These are phyloP conservation scores for Magallana angulata DNA, from an alignment of 1,140 invertebrate species.

Conservation along the genomic window DNA sequence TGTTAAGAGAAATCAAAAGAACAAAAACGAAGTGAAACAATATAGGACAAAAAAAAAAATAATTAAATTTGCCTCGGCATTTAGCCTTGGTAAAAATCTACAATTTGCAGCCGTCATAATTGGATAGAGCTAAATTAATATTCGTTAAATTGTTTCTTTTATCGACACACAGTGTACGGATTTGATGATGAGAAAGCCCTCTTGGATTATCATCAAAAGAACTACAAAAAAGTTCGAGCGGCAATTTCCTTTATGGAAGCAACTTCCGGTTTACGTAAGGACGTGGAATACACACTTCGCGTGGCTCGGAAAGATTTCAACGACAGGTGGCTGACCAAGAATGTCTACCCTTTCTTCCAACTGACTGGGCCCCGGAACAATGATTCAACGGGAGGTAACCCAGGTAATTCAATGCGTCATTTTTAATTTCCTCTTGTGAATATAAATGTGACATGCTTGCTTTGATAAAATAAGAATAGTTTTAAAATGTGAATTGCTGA, in stretches of 20 bases:
- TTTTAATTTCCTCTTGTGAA: no score
- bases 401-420: constrained; percentile 78
- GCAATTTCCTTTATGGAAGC: constrained; percentile 52
- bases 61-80: no score
- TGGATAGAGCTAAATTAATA: no score
- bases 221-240: constrained; percentile 31
- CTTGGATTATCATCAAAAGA: constrained; percentile 66
- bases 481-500: no score
- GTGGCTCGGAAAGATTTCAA: constrained; percentile 71
- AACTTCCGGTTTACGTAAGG: constrained; percentile 46
- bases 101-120: no score
- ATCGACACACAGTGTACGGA: constrained; percentile 59
- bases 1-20: no score
- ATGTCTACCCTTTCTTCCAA: constrained; percentile 85
- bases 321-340: constrained; percentile 83
- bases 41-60: no score
- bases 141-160: no score
- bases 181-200: constrained; percentile 77
- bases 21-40: no score
- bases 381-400: constrained; percentile 77
- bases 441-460: no score
- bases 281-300: constrained; percentile 66
- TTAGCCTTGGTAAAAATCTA: no score
- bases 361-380: constrained; percentile 83
- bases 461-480: no score